phyloP scores from a whole-genome alignment of 2,797 vertebrate genomes.

The Carduelis carduelis region DNA sequence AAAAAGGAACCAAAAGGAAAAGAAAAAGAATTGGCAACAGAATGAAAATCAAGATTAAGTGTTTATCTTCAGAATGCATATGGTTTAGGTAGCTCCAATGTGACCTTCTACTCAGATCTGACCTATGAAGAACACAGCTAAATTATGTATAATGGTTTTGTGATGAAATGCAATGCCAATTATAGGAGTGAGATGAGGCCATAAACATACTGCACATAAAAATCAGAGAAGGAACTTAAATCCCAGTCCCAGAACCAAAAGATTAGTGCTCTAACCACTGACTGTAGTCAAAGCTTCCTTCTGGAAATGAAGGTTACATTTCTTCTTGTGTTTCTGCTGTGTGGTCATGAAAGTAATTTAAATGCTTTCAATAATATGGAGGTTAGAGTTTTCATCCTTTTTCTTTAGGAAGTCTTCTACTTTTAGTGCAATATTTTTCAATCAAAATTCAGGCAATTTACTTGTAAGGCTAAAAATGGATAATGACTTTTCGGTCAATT shows the following conservation, averaged over 20 bases:
- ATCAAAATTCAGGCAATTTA: conserved; percentile 63
- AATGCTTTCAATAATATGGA: conserved; percentile 34
- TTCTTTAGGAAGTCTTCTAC: conserved; percentile 31
- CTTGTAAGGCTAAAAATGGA: conserved; percentile 69
- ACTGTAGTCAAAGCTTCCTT: conserved; percentile 58
- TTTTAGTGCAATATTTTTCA: conserved; percentile 43
- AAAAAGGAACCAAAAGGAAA: background rate
- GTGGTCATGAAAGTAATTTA: conserved; percentile 40
- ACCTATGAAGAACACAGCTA: conserved; percentile 54
- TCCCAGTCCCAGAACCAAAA: conserved; percentile 55
- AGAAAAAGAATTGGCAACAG: background rate
- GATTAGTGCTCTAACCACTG: conserved; percentile 52
- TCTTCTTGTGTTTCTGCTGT: conserved; percentile 6
- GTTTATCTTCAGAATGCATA: conserved; percentile 52
- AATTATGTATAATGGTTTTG: conserved; percentile 65
- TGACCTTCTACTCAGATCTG: conserved; percentile 58
- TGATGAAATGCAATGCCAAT: conserved; percentile 64
- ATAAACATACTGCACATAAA: conserved; percentile 67
- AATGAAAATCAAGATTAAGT: conserved; percentile 33
- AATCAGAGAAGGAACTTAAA: conserved; percentile 61
- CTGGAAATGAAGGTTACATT: conserved; percentile 65
- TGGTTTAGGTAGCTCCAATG: conserved; percentile 55
- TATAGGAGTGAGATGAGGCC: conserved; percentile 58
- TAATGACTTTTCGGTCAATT: conserved; percentile 72
- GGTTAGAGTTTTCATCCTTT: conserved; percentile 31